phyloP scores from a whole-genome alignment of 2,888 invertebrate genomes.

The Mythimna lalbum region DNA sequence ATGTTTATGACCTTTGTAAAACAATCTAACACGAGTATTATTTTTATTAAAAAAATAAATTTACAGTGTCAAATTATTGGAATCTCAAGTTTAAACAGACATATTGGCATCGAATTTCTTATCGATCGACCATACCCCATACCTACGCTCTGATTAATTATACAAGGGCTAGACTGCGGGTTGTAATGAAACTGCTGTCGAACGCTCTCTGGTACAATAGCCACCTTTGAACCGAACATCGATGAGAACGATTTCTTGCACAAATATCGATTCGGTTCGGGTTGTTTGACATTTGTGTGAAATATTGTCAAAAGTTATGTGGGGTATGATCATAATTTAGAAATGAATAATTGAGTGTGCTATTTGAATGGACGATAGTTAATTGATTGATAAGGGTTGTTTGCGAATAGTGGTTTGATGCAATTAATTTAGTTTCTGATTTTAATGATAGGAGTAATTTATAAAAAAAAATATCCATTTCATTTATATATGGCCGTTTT shows the following conservation, averaged over 20 bases:
- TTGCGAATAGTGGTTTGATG: not conserved
- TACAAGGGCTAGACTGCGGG: slow-evolving; percentile 57
- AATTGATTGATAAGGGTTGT: not conserved
- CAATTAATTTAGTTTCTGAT: not conserved
- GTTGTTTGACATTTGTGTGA: slow-evolving; percentile 22
- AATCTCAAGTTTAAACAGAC: not conserved
- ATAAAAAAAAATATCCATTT: not conserved
- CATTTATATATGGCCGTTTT: not conserved
- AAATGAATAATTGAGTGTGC: slow-evolving; percentile 18
- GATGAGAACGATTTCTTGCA: slow-evolving; percentile 56
- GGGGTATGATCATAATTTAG: slow-evolving; percentile 6
- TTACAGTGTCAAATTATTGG: no score
- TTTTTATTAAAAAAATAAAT: no score
- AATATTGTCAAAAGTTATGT: slow-evolving; percentile 7
- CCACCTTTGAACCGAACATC: slow-evolving; percentile 57
- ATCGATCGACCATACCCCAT: slow-evolving; percentile 19
- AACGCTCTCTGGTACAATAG: slow-evolving; percentile 57
- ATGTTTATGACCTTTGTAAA: no score
- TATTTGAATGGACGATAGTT: slow-evolving; percentile 5
- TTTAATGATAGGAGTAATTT: not conserved
- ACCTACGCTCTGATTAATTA: slow-evolving; percentile 65
- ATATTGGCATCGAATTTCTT: not conserved
- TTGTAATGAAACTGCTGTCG: slow-evolving; percentile 66
- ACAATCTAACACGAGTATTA: no score
- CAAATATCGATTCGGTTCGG: slow-evolving; percentile 39